Base-by-base conservation (phyloP, 1,140 invertebrate genomes). In the Drosophila kikkawai region DNA sequence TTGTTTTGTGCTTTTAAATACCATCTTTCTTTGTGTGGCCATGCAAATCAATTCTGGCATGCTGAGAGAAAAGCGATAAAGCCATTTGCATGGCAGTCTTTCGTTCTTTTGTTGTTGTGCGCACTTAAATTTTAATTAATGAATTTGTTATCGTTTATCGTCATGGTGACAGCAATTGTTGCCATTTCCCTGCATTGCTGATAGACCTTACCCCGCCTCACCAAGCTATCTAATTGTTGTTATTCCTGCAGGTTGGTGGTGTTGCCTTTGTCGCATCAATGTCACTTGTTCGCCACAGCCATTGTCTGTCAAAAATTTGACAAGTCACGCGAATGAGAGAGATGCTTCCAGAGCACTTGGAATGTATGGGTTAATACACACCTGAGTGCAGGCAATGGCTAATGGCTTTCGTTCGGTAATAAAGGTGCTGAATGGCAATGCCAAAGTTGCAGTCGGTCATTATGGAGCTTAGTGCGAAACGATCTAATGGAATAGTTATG, bases 141-240 rank as follows among this genome's bases (percentile, higher is more conserved):
- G 80, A 77, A 58, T 77, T 77, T 87, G 71, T 77, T 76, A 82
- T 87, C 65, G 75, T 69, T 80, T 82, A 80, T 80, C 59, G 83
- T 51, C 44, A 82, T 86, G 60, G 75, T 82, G 79, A 87, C 83
- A 87, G 76, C 68, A 55, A 75, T 60, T 74, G 48, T 53, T 37
- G 60, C 47, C 56, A 39, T 63, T 82, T 58, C 36, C 26, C 47
- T 56, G 26, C 69, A 67, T 48, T 67, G 73, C 78, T 64, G 66
- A 79, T 70, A 71, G 34, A 44, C 53, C 47, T 68, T 19, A 47
- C 45, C 22, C 26, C 39, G 17, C 37, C 22, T 60, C 32, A 22
- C 39, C n/a, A 11, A 34, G 36, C 63, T 58, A 68, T 78, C 75
- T 69, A 57, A 68, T 66, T 75, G 74, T 39, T 69, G 50, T 57